phyloP scores from a whole-genome alignment of 1,140 invertebrate species.

The Cyclina sinensis region DNA sequence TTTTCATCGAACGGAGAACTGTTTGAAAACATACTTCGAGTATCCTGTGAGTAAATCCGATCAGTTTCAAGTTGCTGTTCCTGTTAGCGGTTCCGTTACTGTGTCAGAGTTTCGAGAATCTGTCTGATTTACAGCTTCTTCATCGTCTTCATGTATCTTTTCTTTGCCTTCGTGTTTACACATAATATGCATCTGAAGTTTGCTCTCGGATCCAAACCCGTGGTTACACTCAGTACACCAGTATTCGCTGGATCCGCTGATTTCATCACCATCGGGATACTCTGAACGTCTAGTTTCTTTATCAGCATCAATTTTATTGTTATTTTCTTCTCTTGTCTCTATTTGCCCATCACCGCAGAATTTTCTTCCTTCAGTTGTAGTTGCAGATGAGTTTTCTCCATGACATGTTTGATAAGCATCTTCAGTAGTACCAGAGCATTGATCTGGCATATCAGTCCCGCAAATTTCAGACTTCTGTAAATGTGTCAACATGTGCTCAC shows the following conservation, averaged over 20 bases:
- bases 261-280: background rate
- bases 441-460: background rate
- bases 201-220: constrained; percentile 75
- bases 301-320: constrained; percentile 8
- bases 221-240: constrained; percentile 81
- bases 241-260: constrained; percentile 69
- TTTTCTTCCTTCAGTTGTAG: background rate
- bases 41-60: background rate
- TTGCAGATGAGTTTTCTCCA: background rate
- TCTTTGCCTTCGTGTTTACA: constrained; percentile 70
- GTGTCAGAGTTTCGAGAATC: background rate
- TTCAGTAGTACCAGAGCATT: background rate
- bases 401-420: background rate
- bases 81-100: background rate
- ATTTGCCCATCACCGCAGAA: background rate
- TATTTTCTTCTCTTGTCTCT: constrained; percentile 37
- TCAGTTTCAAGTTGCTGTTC: background rate
- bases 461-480: constrained; percentile 15
- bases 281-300: background rate
- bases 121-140: background rate
- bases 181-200: constrained; percentile 74
- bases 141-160: background rate
- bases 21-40: background rate
- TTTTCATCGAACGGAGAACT: background rate
- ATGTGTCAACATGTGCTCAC: constrained; percentile 76